Conservation (phyloP, 2,888 invertebrate species). For the Philereme vetulata region DNA sequence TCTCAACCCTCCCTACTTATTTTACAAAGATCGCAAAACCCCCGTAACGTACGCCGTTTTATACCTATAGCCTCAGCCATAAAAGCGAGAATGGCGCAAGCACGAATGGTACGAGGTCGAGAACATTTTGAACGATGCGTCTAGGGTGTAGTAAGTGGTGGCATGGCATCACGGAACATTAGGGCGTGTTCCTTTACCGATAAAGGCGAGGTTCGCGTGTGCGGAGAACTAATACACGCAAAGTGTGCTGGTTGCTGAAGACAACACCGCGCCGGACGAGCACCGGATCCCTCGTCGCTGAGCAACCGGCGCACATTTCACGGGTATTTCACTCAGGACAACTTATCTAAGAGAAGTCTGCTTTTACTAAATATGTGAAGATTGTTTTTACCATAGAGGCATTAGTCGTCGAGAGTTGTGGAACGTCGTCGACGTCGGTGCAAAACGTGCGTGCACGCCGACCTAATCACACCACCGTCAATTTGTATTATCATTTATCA, state of each 20-base stretch:
- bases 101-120: slow-evolving; percentile 67
- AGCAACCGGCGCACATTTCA: slow-evolving; percentile 63
- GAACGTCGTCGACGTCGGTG: slow-evolving; percentile 1
- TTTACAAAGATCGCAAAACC: slow-evolving; percentile 62
- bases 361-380: slow-evolving; percentile 26
- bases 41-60: slow-evolving; percentile 48
- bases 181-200: slow-evolving; percentile 46
- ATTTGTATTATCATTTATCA: too few relatives aligned
- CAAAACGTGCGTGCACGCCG: slow-evolving; percentile 12
- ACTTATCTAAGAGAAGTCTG: slow-evolving; percentile 41
- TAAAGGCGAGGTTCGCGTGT: slow-evolving; percentile 62
- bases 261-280: slow-evolving; percentile 76
- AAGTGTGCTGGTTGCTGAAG: slow-evolving; percentile 71
- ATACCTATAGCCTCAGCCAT: slow-evolving; percentile 44
- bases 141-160: slow-evolving; percentile 73
- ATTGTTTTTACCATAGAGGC: slow-evolving; percentile 28
- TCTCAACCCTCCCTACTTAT: slow-evolving; percentile 63
- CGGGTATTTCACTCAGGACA: slow-evolving; percentile 58
- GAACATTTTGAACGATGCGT: slow-evolving; percentile 74
- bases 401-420: slow-evolving; percentile 8
- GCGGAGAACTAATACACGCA: slow-evolving; percentile 57
- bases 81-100: slow-evolving; percentile 60
- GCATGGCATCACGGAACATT: slow-evolving; percentile 56
- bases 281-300: slow-evolving; percentile 76
- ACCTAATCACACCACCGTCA: slow-evolving; percentile 1